Evolutionary conservation across 2,888 invertebrate genomes (phyloP), one percentile per base, ranked within the genome.

Genomic region (Empis livida): DNA sequence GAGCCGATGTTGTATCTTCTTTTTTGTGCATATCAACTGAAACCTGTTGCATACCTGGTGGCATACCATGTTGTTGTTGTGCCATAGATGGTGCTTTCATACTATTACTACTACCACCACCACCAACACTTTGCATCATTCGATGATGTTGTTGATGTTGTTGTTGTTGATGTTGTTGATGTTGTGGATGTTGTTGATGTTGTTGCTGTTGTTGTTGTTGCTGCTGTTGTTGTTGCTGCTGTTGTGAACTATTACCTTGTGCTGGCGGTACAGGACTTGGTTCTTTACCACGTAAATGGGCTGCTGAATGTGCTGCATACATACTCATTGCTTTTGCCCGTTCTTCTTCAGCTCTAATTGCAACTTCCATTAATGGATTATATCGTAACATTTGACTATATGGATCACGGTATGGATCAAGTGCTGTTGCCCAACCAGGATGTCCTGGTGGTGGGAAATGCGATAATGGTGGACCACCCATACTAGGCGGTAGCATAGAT

Each of bases 341-440:
- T 64, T 87, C 83, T 58, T 87, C 86, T 61, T 86, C 85, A 42
- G 80, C 83, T 47, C 84, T 75, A 61, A 82, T 78, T 16, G 84
- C 84, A 13, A 82, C 84, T 57, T 86, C 85, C 72, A 88, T 79
- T 31, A 88, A 71, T 16, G 87, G 85, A 63, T 84, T 85, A 65
- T 84, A 86, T 47, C 85, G 77, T 65, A 82, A 71, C 53, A 86
- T 74, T 38, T 83, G 80, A 14, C 56, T 57, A 65, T 83, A 85
- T 30, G 77, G 73, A 60, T 76, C 75, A 45, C 82, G 76, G 71
- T 82, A 84, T 11, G 82, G 80, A 65, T 83, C 82, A 11, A 54
- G 17, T 14, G 53, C 48, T 50, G 68, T 61, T 20, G 62, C 56
- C 78, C 78, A 78, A 15, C 63, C 61, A 30, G 69, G 67, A 10